Conservation (phyloP, 1,140 invertebrate genomes). For the Drosophila arawakana region DNA sequence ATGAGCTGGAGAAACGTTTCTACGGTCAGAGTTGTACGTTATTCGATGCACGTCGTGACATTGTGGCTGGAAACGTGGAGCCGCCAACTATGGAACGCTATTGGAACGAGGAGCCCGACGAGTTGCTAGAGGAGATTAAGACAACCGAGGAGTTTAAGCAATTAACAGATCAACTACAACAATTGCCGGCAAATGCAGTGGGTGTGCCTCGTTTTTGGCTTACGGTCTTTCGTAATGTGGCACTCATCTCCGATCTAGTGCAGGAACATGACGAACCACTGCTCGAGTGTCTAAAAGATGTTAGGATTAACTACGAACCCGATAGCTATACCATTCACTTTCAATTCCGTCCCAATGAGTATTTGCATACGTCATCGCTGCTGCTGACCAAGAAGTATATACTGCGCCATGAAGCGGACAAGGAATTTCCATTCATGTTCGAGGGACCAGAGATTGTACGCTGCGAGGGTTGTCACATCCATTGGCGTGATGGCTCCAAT, state of each 20-base stretch:
- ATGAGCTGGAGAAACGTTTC: constrained; percentile 97
- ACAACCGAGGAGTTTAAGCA: constrained; percentile 82
- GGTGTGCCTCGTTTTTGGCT: constrained; percentile 99
- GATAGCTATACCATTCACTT: constrained; percentile 90
- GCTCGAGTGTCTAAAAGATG: constrained; percentile 94
- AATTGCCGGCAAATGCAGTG: constrained; percentile 86
- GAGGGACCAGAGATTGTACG: constrained; percentile 98
- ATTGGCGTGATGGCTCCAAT: constrained; percentile 98
- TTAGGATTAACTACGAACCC: constrained; percentile 90
- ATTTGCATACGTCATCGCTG: constrained; percentile 95
- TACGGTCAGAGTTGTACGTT: constrained; percentile 91
- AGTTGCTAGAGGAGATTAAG: constrained; percentile 54
- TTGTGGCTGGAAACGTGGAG: constrained; percentile 92
- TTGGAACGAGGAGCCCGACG: constrained; percentile 89
- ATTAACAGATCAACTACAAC: constrained; percentile 41
- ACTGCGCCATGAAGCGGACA: constrained; percentile 95
- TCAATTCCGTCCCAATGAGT: constrained; percentile 96
- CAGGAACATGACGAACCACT: constrained; percentile 98
- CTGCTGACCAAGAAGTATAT: constrained; percentile 97
- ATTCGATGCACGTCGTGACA: constrained; percentile 92
- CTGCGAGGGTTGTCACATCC: constrained; percentile 95
- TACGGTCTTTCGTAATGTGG: constrained; percentile 97
- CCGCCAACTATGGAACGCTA: constrained; percentile 94
- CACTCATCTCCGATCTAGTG: constrained; percentile 94
- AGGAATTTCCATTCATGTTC: constrained; percentile 96